Percentiles rank a stretch among this genome's conserved stretches.
Conservation (phyloP, 2,797 vertebrate genomes). For the Enteromius radiatus region DNA sequence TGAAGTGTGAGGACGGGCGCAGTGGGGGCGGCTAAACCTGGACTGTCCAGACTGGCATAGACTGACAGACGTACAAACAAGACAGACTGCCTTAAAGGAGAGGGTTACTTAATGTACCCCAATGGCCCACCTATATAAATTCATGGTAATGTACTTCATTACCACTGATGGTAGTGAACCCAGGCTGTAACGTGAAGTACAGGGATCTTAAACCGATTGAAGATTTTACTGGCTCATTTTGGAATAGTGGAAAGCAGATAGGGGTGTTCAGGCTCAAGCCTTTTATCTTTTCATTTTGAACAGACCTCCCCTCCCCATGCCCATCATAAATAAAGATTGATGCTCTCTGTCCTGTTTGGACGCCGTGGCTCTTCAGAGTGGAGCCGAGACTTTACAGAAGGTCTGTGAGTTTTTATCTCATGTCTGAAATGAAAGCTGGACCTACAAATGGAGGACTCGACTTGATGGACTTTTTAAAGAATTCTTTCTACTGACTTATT, state of each 20-base stretch:
- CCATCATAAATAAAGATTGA: conserved; percentile 45
- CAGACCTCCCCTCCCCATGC: conserved; percentile 39
- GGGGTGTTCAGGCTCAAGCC: conserved; percentile 39
- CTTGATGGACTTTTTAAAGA: conserved; percentile 68
- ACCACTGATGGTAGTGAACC: conserved; percentile 27
- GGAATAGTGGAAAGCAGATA: conserved; percentile 37
- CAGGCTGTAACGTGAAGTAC: conserved; percentile 45
- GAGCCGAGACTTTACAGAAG: conserved; percentile 48
- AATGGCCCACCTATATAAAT: conserved; percentile 20
- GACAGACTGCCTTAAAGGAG: conserved; percentile 45
- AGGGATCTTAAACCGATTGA: conserved; percentile 35
- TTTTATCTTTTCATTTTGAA: conserved; percentile 57
- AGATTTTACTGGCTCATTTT: conserved; percentile 53
- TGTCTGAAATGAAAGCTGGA: conserved; percentile 54
- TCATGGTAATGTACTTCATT: conserved; percentile 34
- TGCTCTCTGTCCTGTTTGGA: conserved; percentile 54
- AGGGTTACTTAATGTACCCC: conserved; percentile 45
- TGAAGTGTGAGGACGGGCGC: conserved; percentile 34
- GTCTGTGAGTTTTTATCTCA: conserved; percentile 58
- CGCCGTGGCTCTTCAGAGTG: conserved; percentile 31
- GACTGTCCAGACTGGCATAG: too few species aligned
- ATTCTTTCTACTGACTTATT: conserved; percentile 72
- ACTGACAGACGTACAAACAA: conserved; percentile 48
- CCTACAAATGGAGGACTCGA: conserved; percentile 52
- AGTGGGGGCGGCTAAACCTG: conserved; percentile 32